Conservation (phyloP, 2,113 vertebrate species). For the Phoenicopterus ruber region DNA sequence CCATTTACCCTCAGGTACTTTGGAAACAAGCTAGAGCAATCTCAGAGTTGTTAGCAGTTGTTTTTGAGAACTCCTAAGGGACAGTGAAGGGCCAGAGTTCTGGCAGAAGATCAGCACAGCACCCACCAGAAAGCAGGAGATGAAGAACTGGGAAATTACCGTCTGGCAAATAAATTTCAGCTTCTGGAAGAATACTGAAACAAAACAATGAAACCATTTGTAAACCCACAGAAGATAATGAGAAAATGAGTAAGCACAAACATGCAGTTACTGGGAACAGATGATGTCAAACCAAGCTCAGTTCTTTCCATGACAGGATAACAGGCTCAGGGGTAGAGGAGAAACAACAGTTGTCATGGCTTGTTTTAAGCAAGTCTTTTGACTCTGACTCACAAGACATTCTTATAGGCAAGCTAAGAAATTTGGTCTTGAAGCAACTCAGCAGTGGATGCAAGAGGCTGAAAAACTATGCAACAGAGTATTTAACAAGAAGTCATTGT, state of each 20-base stretch:
- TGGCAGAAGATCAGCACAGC: not conserved
- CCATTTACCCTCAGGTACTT: not conserved
- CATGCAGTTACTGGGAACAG: slow-evolving; percentile 40
- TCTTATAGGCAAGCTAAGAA: slow-evolving; percentile 15
- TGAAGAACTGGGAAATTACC: not conserved
- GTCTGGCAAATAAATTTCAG: slow-evolving; percentile 1
- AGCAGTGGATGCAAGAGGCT: not conserved
- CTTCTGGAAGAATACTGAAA: not conserved
- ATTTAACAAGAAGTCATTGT: not conserved
- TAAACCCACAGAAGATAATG: slow-evolving; percentile 35
- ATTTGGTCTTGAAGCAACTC: slow-evolving; percentile 3
- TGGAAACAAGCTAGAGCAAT: not conserved
- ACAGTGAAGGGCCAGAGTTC: not conserved
- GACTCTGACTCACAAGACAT: slow-evolving; percentile 54
- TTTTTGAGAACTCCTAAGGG: not conserved
- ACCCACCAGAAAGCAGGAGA: not conserved
- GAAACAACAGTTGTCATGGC: slow-evolving; percentile 57
- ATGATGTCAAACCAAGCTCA: slow-evolving; percentile 52
- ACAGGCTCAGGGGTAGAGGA: slow-evolving; percentile 27
- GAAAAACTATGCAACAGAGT: not conserved
- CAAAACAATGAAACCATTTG: slow-evolving; percentile 15
- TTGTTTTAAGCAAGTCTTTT: slow-evolving; percentile 51
- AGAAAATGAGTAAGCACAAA: slow-evolving; percentile 51
- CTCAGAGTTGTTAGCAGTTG: not conserved
- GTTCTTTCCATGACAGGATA: slow-evolving; percentile 41